These are phyloP conservation scores for Eilema depressum DNA, from an alignment of 2,888 invertebrate species.

Conservation along the genomic window DNA sequence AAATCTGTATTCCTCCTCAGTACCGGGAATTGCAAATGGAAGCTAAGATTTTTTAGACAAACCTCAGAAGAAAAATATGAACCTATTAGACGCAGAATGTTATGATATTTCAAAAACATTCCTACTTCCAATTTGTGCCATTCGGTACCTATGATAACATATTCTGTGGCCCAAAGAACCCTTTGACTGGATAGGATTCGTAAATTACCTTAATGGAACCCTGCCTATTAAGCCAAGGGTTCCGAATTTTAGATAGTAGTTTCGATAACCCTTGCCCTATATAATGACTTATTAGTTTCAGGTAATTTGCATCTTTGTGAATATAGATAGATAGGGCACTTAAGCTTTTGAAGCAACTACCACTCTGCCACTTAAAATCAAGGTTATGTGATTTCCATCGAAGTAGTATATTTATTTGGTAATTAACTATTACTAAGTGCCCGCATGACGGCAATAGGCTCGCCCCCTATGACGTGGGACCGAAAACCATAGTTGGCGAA, in stretches of 20 bases:
- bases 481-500: too few species aligned
- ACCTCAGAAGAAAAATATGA: too few species aligned
- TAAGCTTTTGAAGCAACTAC: not conserved
- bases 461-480: too few species aligned
- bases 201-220: conserved; percentile 46
- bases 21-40: too few species aligned
- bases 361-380: not conserved
- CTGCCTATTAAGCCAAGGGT: conserved; percentile 34
- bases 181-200: conserved; percentile 29
- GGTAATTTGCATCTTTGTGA: conserved; percentile 5
- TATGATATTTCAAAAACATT: conserved; percentile 6
- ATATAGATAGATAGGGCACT: not conserved
- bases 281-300: conserved; percentile 20
- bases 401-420: not conserved
- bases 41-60: too few species aligned
- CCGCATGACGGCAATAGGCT: too few species aligned
- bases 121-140: conserved; percentile 25
- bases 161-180: conserved; percentile 16
- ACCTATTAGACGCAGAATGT: too few species aligned
- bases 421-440: too few species aligned
- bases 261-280: conserved; percentile 22
- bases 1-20: too few species aligned
- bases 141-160: conserved; percentile 27
- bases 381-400: not conserved
- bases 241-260: conserved; percentile 34